Evolutionary conservation across 2,797 vertebrate genomes (phyloP).

Genomic region (Sphenopsis melanotis): DNA sequence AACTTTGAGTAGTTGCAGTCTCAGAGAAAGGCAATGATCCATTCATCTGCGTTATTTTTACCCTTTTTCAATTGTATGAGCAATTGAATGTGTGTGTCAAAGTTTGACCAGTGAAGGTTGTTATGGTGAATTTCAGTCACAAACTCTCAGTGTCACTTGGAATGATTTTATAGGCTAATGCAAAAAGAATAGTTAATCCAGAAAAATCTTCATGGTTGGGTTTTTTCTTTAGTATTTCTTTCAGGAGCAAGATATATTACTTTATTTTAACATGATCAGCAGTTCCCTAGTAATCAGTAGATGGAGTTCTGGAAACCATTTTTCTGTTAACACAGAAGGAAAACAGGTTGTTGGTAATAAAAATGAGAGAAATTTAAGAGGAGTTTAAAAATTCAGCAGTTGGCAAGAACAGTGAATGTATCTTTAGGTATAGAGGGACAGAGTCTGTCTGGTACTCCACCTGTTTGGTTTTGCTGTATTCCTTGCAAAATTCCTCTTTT

Average conservation of each 20-base stretch:
- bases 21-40: background rate
- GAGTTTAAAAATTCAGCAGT: background rate
- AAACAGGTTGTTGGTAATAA: background rate
- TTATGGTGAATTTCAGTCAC: background rate
- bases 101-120: background rate
- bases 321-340: background rate
- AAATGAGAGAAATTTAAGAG: background rate
- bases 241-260: background rate
- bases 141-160: background rate
- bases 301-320: background rate
- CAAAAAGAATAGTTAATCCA: background rate
- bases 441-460: background rate
- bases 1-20: background rate
- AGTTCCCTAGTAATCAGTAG: background rate
- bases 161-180: background rate
- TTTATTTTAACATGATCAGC: background rate
- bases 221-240: background rate
- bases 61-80: background rate
- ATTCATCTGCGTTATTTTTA: background rate
- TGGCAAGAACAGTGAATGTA: background rate
- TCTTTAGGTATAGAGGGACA: background rate
- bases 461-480: background rate
- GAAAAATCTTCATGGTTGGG: background rate
- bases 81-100: background rate
- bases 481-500: background rate